Conservation (phyloP, 2,888 invertebrate species). For the Asteroscopus sphinx region DNA sequence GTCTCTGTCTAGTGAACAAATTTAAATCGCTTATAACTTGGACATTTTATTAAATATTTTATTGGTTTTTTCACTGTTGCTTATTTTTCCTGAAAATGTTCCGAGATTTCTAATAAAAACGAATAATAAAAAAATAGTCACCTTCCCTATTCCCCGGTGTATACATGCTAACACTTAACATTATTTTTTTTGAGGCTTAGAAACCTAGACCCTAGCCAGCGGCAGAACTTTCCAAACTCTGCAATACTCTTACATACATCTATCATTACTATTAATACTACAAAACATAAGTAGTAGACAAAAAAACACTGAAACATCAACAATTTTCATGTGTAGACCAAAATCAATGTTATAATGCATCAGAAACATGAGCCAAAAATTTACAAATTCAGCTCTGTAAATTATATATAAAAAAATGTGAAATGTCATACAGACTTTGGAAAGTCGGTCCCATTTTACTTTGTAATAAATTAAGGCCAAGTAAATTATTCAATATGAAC, state of each 20-base stretch:
- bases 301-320: slow-evolving; percentile 76
- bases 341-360: slow-evolving; percentile 69
- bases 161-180: slow-evolving; percentile 90
- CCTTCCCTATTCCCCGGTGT: slow-evolving; percentile 87
- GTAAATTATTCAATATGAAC: slow-evolving; percentile 90
- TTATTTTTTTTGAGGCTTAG: slow-evolving; percentile 87
- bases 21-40: no score
- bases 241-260: slow-evolving; percentile 73
- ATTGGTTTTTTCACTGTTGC: no score
- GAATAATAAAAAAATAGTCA: no score
- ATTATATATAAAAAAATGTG: slow-evolving; percentile 61
- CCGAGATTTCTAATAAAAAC: no score
- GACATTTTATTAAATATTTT: no score
- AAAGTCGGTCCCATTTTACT: slow-evolving; percentile 88
- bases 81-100: no score
- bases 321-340: slow-evolving; percentile 76
- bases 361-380: slow-evolving; percentile 60
- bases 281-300: slow-evolving; percentile 69
- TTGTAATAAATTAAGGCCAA: slow-evolving; percentile 90
- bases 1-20: no score
- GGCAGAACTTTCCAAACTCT: slow-evolving; percentile 89
- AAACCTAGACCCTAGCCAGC: slow-evolving; percentile 86
- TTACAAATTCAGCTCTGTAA: slow-evolving; percentile 54
- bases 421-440: slow-evolving; percentile 83
- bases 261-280: slow-evolving; percentile 76